Base-by-base conservation (phyloP, 1,140 invertebrate species). In the Drosophila bocki region DNA sequence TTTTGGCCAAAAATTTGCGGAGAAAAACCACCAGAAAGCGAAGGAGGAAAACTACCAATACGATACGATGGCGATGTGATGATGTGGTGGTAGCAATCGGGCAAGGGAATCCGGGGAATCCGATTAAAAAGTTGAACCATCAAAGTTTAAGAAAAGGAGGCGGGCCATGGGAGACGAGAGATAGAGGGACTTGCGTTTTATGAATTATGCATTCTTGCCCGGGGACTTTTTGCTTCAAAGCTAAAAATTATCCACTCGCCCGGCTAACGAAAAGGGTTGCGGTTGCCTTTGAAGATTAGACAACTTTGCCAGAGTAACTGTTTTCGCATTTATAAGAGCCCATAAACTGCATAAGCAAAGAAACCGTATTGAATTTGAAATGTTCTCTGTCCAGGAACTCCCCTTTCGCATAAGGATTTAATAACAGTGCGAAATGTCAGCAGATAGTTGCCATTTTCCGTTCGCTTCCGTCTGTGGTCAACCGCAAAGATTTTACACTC, bases 51-150 rank as follows among this genome's bases (percentile, higher is more conserved):
- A 51, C 70, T 74, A 60, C 19, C 54, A 45, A 72, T 72, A 72
- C 68, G 69, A 41, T 50, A 7, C 53, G 13, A 39, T 47, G 13
- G 56, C 41, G 15, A 60, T 45, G 50, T 60, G 53, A 57, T 62
- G 63, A 61, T 67, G 56, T 85, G 72, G 56, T 37, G 35, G 51
- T 69, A 68, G 82, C 72, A 80, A 80, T 84, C 71, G 81, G 61
- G 81, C 77, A 42, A n/a, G 35, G 61, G 65, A 68, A 45, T 39
- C 37, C 67, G 48, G 39, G 41, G 71, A 87, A 87, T 87, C 83
- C 82, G 82, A 87, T 87, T 85, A 78, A 78, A 85, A 85, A 85
- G 75, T 85, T 85, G 39, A 82, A 61, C 69, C 82, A 77, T 86
- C 78, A 86, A 82, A 85, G 82, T 85, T 85, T 63, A 74, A 60